phyloP scores from a whole-genome alignment of 2,797 vertebrate species.

The Cirrhinus mrigala region DNA sequence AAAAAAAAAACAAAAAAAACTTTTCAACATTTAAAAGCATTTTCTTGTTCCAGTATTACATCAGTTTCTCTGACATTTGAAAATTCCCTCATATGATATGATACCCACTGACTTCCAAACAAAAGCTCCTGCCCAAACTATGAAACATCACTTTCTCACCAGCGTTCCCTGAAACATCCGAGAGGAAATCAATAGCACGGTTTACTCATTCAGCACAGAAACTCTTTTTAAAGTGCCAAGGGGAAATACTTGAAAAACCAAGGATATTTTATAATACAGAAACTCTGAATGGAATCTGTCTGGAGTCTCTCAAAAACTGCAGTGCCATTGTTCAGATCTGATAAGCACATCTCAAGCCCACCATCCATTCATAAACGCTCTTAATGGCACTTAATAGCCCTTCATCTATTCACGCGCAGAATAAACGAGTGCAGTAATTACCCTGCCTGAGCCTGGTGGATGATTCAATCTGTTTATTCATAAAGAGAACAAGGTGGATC shows the following conservation, averaged over 20 bases:
- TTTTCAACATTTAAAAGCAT: neutral
- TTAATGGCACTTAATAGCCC: conserved; percentile 29
- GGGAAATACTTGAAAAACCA: neutral
- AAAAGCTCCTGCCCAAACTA: neutral
- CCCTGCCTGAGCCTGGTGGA: conserved; percentile 4
- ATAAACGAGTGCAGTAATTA: conserved; percentile 24
- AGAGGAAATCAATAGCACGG: conserved; percentile 25
- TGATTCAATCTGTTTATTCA: conserved; percentile 23
- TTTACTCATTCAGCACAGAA: conserved; percentile 29
- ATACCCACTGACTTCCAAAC: conserved; percentile 13
- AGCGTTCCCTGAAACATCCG: neutral
- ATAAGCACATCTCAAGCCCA: conserved; percentile 10
- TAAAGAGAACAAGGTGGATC: neutral
- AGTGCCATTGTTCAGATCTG: conserved; percentile 14
- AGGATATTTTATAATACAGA: conserved; percentile 6
- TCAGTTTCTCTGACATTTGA: neutral
- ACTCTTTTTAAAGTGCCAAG: conserved; percentile 15
- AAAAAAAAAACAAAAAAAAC: neutral
- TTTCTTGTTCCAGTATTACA: neutral
- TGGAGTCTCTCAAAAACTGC: neutral
- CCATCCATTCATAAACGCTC: conserved; percentile 5
- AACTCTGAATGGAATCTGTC: conserved; percentile 16
- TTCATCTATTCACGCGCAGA: conserved; percentile 13
- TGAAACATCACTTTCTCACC: conserved; percentile 9
- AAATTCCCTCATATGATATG: neutral